Base-by-base conservation (phyloP, 2,797 vertebrate species). In the Lepilemur ruficaudatus region DNA sequence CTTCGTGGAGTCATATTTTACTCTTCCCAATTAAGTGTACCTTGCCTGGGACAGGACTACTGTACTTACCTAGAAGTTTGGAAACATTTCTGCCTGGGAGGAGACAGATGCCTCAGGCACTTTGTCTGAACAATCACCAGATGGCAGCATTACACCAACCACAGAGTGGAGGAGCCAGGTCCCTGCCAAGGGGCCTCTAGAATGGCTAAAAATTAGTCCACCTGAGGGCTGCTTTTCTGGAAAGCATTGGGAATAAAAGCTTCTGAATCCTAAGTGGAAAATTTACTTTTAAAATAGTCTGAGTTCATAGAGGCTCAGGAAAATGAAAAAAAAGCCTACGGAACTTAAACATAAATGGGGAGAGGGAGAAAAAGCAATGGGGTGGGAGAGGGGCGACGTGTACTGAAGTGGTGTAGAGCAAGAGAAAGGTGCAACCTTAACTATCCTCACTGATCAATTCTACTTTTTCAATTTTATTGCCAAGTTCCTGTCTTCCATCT, bases 121-220 rank as follows among this genome's bases (percentile, higher is more conserved):
- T 97, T 97, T 61, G 61, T 75, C 4, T 23, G 13, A 97, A 85
- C 0, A 7, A 6, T 17, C 98, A 98, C 96, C 94, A 98, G 98
- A 97, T 98, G 98, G 98, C 98, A 98, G 98, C 97, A 98, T 97
- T 72, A 94, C 89, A 98, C 57, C 97, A 97, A 97, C 50, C 95
- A 97, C 89, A 63, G 67, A 35, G 1, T 7, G 3, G 0, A 46
- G 30, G 22, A 52, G 23, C 7, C 20, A 4, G 12, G 38, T 28
- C 23, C 9, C 48, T 5, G 55, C 20, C 41, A 1, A 14, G 32
- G 41, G 41, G 13, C 38, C 38, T 88, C 28, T 18, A 25, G 4
- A 41, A 38, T 1, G 55, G 30, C 55, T 73, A 4, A 41, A 41
- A 75, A 43, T 32, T 18, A 22, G 9, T 69, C 61, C 50, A 52